phyloP scores from a whole-genome alignment of 1,140 invertebrate genomes.

The Asbolus verrucosus region DNA sequence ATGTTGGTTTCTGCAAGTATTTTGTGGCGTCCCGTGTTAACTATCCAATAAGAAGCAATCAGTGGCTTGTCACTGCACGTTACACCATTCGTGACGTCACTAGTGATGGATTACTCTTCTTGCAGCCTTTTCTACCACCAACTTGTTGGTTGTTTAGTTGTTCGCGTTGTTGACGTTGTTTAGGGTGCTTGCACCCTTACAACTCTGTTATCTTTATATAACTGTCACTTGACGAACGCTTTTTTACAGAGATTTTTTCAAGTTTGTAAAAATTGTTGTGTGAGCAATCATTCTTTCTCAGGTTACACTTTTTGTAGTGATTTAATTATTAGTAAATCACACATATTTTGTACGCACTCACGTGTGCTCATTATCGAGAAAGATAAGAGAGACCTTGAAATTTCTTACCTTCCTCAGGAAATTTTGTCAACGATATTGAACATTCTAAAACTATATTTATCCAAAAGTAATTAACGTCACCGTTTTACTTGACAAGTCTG shows the following conservation, averaged over 20 bases:
- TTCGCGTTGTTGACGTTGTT: conserved; percentile 55
- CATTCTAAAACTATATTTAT: conserved; percentile 37
- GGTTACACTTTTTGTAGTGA: too few species aligned
- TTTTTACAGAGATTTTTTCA: too few species aligned
- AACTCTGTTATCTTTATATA: conserved; percentile 30
- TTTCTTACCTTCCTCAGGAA: conserved; percentile 21
- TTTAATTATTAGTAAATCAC: too few species aligned
- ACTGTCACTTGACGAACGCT: conserved; percentile 10
- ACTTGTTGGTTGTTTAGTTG: conserved; percentile 61
- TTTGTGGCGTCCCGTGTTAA: conserved; percentile 43
- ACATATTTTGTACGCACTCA: too few species aligned
- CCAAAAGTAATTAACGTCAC: conserved; percentile 52
- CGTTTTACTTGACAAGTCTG: conserved; percentile 50
- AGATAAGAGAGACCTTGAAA: not conserved
- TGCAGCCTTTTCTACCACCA: conserved; percentile 55
- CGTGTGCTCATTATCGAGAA: not conserved
- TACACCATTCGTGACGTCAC: conserved; percentile 60
- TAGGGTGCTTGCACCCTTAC: conserved; percentile 41
- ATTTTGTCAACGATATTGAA: conserved; percentile 5
- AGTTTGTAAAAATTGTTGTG: too few species aligned
- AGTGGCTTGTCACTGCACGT: conserved; percentile 63
- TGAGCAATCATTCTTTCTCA: too few species aligned
- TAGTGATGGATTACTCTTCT: conserved; percentile 63
- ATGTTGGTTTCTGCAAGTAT: conserved; percentile 4
- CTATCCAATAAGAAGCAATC: conserved; percentile 63